These are phyloP conservation scores for Invenusta paracnida DNA, from an alignment of 2,888 invertebrate species.

Conservation along the genomic window DNA sequence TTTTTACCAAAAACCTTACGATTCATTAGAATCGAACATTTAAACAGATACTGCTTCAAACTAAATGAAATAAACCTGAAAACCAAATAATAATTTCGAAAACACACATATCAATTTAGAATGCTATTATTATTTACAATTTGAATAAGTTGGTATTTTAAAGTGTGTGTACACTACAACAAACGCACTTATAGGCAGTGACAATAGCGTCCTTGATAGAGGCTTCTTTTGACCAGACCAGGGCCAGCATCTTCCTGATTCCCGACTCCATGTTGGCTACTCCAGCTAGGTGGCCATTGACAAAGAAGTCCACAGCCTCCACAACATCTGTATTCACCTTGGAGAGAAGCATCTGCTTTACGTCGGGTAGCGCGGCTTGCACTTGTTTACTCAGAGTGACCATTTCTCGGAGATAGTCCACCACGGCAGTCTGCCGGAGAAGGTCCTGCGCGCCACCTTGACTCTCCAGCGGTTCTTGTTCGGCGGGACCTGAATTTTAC, in stretches of 20 bases:
- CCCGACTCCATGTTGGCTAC: conserved; percentile 64
- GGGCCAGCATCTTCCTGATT: conserved; percentile 71
- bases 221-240: conserved; percentile 74
- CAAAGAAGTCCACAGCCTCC: conserved; percentile 83
- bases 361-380: conserved; percentile 66
- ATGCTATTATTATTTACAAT: too few relatives aligned
- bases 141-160: too few relatives aligned
- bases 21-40: too few relatives aligned
- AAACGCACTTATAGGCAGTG: background rate
- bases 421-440: conserved; percentile 29
- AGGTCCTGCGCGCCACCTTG: conserved; percentile 27
- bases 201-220: background rate
- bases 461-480: too few relatives aligned
- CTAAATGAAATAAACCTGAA: too few relatives aligned
- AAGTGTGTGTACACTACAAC: too few relatives aligned
- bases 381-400: conserved; percentile 63
- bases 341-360: conserved; percentile 68
- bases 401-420: conserved; percentile 61
- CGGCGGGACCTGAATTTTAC: background rate
- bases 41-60: too few relatives aligned
- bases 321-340: conserved; percentile 71
- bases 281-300: conserved; percentile 63
- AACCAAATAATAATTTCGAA: too few relatives aligned
- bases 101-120: too few relatives aligned
- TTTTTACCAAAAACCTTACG: too few relatives aligned